These are phyloP conservation scores for Vannuccia rotundouncinata DNA, from an alignment of 2,888 invertebrate genomes.

Conservation along the genomic window DNA sequence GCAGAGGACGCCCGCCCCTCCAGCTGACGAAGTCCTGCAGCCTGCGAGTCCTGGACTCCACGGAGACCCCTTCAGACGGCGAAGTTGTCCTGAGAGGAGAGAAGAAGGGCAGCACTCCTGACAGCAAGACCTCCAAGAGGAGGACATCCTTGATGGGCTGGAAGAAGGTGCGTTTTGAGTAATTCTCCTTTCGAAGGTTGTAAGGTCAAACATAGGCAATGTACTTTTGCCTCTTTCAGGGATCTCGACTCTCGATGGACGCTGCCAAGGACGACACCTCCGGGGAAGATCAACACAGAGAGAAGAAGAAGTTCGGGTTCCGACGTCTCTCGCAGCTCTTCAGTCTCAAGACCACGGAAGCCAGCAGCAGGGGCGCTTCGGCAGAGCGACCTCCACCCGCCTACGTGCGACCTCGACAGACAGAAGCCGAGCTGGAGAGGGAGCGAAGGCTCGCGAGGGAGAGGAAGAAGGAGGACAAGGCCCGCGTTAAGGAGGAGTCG, in stretches of 20 bases:
- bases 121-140: too few relatives aligned
- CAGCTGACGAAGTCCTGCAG: neutral
- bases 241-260: neutral
- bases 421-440: neutral
- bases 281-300: neutral
- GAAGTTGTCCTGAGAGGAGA: neutral
- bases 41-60: neutral
- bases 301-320: conserved; percentile 3
- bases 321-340: conserved; percentile 8
- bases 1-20: neutral
- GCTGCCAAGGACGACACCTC: neutral
- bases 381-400: neutral
- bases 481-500: conserved; percentile 46
- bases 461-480: conserved; percentile 48
- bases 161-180: neutral
- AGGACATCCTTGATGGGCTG: neutral
- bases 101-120: neutral
- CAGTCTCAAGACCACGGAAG: conserved; percentile 24
- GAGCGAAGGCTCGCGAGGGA: conserved; percentile 30
- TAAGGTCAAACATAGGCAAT: neutral
- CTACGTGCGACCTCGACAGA: neutral
- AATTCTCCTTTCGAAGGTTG: too few relatives aligned
- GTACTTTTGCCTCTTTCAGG: neutral
- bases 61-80: too few relatives aligned
- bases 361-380: neutral